Evolutionary conservation across 2,888 invertebrate genomes (phyloP).

Genomic region (Pterostichus niger): DNA sequence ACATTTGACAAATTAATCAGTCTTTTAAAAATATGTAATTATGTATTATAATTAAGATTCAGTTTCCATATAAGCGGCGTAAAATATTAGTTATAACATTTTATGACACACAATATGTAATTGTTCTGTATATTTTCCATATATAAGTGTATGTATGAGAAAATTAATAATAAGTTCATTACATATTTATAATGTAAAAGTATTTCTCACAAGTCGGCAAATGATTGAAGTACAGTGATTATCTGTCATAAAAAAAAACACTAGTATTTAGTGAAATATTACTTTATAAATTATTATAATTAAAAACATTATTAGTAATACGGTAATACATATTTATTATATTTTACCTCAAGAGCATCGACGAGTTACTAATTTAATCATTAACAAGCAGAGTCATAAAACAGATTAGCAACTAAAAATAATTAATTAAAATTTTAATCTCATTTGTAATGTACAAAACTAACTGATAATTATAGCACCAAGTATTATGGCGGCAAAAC

Average conservation of each 20-base stretch:
- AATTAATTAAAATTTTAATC: too few relatives aligned
- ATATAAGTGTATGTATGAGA: constrained; percentile 18
- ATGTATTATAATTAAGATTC: too few relatives aligned
- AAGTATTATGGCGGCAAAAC: too few relatives aligned
- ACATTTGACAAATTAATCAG: too few relatives aligned
- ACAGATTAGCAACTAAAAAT: too few relatives aligned
- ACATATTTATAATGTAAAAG: constrained; percentile 34
- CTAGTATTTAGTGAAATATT: constrained; percentile 5
- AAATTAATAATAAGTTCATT: constrained; percentile 18
- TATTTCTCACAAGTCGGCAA: constrained; percentile 8
- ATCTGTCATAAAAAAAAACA: constrained; percentile 6
- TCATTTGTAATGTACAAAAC: too few relatives aligned
- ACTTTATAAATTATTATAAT: constrained; percentile 23
- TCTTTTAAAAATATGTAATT: too few relatives aligned
- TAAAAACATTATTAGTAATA: constrained; percentile 11
- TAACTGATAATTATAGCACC: too few relatives aligned
- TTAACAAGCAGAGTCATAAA: too few relatives aligned
- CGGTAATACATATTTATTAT: neutral
- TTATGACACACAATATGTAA: constrained; percentile 10
- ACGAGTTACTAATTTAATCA: neutral
- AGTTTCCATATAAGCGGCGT: too few relatives aligned
- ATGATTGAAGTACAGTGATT: constrained; percentile 17
- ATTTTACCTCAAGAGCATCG: neutral
- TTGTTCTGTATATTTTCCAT: neutral
- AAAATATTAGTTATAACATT: neutral